phyloP scores from a whole-genome alignment of 2,113 vertebrate genomes.

The Hemiscyllium ocellatum region DNA sequence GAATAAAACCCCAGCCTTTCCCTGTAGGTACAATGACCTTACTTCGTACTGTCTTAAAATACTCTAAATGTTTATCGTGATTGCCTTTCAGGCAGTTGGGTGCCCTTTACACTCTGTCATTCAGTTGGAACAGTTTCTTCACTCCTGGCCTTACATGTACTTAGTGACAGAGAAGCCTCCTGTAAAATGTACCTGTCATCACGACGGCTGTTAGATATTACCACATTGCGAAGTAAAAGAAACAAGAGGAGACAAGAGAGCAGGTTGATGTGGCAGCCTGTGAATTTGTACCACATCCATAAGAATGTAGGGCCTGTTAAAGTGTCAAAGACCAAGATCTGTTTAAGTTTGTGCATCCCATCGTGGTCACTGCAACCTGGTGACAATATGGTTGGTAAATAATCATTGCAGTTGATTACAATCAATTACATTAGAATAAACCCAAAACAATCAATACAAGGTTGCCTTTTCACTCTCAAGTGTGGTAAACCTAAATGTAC shows the following conservation, averaged over 20 bases:
- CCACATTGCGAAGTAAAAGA: not conserved
- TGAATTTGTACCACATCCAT: not conserved
- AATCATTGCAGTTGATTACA: not conserved
- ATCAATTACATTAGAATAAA: not conserved
- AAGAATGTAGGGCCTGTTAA: not conserved
- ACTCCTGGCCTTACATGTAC: not conserved
- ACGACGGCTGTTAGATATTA: not conserved
- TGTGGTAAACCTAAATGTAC: not conserved
- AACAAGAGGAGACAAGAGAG: not conserved
- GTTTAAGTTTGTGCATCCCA: not conserved
- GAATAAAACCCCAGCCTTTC: not conserved
- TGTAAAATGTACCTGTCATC: not conserved
- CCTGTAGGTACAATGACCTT: not conserved
- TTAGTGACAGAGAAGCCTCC: not conserved
- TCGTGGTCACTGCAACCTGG: no score
- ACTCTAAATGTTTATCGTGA: not conserved
- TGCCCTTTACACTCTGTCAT: not conserved
- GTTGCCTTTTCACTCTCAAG: not conserved
- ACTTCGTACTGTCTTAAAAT: not conserved
- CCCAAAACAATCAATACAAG: not conserved
- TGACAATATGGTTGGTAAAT: not conserved
- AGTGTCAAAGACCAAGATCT: not conserved
- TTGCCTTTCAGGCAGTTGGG: not conserved
- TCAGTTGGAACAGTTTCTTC: not conserved
- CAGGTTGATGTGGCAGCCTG: not conserved